A percentile compares a stretch with the other conserved stretches of the same genome.
These are phyloP conservation scores for Epistrophella euchroma DNA, from an alignment of 2,888 invertebrate species.

Conservation along the genomic window DNA sequence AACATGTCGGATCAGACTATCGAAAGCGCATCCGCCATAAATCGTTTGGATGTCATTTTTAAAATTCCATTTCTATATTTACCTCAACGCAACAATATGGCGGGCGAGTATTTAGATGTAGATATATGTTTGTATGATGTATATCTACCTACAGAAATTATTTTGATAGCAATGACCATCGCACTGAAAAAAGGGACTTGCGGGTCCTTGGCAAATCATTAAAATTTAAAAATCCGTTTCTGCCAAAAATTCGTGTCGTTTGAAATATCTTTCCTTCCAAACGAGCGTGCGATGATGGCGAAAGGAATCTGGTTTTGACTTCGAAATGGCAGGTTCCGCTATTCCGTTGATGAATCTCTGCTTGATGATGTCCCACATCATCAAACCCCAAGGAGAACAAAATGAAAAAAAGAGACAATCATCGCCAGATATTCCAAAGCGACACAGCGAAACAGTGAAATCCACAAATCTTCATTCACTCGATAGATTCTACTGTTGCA, in stretches of 20 bases:
- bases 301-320: constrained; percentile 52
- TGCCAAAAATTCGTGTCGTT: constrained; percentile 48
- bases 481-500: constrained; percentile 30
- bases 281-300: constrained; percentile 21
- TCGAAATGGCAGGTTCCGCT: constrained; percentile 70
- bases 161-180: constrained; percentile 8
- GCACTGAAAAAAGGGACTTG: not conserved
- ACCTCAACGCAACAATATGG: constrained; percentile 31
- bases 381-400: constrained; percentile 35
- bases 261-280: constrained; percentile 9
- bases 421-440: constrained; percentile 46
- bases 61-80: constrained; percentile 73
- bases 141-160: not conserved
- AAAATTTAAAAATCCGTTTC: constrained; percentile 64
- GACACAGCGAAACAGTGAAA: constrained; percentile 45
- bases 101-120: constrained; percentile 13
- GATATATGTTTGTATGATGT: too few species aligned
- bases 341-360: constrained; percentile 62
- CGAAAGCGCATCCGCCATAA: constrained; percentile 73
- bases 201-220: constrained; percentile 59
- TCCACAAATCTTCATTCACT: constrained; percentile 65
- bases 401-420: constrained; percentile 29
- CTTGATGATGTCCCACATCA: constrained; percentile 56
- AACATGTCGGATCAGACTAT: constrained; percentile 58
- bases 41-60: constrained; percentile 73